Conservation (phyloP, 2,113 vertebrate genomes). For the Phyllostomus hastatus region DNA sequence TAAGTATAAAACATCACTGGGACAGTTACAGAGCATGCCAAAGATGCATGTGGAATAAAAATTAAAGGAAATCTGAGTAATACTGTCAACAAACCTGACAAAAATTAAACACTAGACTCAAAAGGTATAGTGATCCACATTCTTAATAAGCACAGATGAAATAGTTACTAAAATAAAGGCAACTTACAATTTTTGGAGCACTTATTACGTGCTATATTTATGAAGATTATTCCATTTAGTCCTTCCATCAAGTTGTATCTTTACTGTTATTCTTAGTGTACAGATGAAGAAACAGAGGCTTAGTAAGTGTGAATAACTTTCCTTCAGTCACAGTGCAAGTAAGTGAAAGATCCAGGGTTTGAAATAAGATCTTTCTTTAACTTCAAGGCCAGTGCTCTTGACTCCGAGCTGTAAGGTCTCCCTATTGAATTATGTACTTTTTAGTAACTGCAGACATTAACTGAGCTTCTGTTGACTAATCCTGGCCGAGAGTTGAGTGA, state of each 20-base stretch:
- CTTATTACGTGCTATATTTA: background rate
- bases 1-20: background rate
- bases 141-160: background rate
- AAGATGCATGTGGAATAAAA: background rate
- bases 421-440: background rate
- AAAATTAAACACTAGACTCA: background rate
- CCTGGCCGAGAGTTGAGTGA: background rate
- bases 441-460: background rate
- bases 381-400: background rate
- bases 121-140: background rate
- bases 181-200: background rate
- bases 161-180: background rate
- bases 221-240: background rate
- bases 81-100: background rate
- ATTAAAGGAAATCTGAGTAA: background rate
- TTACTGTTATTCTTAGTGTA: background rate
- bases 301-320: background rate
- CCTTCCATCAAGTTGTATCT: background rate
- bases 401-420: background rate
- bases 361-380: background rate
- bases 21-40: background rate
- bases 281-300: background rate
- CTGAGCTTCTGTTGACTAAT: background rate
- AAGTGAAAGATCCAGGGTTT: background rate
- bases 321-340: background rate